A percentile compares a stretch with the other conserved stretches of the same genome.
phyloP scores from a whole-genome alignment of 1,140 invertebrate genomes.

The Araneus ventricosus region DNA sequence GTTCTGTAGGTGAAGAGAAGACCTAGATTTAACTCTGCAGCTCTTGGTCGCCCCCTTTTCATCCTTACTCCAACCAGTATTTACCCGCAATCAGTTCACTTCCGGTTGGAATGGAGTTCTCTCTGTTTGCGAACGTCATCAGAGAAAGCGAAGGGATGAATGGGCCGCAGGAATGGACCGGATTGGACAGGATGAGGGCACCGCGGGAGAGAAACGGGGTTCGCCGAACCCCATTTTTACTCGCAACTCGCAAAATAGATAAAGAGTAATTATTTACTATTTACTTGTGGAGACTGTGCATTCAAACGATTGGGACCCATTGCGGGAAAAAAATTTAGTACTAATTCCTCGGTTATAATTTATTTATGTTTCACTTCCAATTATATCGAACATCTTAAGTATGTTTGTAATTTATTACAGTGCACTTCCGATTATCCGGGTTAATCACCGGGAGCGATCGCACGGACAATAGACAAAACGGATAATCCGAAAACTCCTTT shows the following conservation, averaged over 20 bases:
- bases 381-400: too few species aligned
- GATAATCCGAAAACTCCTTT: too few species aligned
- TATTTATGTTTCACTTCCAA: too few species aligned
- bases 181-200: constrained; percentile 40
- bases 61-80: neutral
- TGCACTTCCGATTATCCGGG: too few species aligned
- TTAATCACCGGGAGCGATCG: too few species aligned
- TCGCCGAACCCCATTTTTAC: neutral
- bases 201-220: neutral
- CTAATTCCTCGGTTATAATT: neutral
- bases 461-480: too few species aligned
- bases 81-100: constrained; percentile 33
- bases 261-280: constrained; percentile 8
- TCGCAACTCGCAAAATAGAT: neutral
- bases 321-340: neutral
- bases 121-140: constrained; percentile 42
- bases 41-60: neutral
- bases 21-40: neutral
- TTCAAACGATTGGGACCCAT: neutral
- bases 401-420: too few species aligned
- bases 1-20: neutral
- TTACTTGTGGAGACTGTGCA: neutral
- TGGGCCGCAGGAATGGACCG: neutral
- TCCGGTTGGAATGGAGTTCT: constrained; percentile 4
- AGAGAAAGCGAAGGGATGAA: neutral